Conservation (phyloP, 2,113 vertebrate species). For the Falco punctatus region DNA sequence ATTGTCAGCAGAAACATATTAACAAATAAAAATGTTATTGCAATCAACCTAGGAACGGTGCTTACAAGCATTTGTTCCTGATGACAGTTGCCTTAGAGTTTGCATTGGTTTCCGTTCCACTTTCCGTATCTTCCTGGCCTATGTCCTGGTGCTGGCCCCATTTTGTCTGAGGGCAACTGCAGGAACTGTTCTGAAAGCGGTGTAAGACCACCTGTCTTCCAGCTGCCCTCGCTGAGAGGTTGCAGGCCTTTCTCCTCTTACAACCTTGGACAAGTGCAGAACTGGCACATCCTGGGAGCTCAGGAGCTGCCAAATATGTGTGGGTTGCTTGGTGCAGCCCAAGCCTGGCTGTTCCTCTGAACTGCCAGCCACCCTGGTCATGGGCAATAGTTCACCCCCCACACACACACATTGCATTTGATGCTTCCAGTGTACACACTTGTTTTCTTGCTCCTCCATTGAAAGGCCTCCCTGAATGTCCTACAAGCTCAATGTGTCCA, state of each 20-base stretch:
- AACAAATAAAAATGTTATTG: neutral
- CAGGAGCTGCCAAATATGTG: neutral
- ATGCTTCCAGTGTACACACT: neutral
- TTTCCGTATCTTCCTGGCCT: neutral
- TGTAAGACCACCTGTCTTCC: neutral
- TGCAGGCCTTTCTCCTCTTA: neutral
- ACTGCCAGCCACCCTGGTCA: neutral
- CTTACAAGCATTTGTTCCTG: neutral
- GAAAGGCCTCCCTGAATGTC: neutral
- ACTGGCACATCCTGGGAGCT: neutral
- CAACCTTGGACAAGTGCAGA: neutral
- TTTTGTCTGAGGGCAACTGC: neutral
- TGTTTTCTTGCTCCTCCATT: neutral
- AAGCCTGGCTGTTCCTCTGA: neutral
- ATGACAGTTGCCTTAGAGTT: neutral
- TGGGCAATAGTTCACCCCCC: rapidly evolving
- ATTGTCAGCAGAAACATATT: neutral
- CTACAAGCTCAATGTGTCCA: neutral
- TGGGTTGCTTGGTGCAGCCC: neutral
- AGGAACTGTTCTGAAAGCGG: neutral
- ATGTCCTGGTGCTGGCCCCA: too few relatives aligned
- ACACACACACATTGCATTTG: rapidly evolving
- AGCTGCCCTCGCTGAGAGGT: neutral
- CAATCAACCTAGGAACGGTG: neutral
- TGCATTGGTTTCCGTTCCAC: neutral